Evolutionary conservation across 37 sponge, comb jelly and placozoan genomes (phyloP), one percentile per base, ranked within the genome.

Genomic region (Hexactinellida sp.): DNA sequence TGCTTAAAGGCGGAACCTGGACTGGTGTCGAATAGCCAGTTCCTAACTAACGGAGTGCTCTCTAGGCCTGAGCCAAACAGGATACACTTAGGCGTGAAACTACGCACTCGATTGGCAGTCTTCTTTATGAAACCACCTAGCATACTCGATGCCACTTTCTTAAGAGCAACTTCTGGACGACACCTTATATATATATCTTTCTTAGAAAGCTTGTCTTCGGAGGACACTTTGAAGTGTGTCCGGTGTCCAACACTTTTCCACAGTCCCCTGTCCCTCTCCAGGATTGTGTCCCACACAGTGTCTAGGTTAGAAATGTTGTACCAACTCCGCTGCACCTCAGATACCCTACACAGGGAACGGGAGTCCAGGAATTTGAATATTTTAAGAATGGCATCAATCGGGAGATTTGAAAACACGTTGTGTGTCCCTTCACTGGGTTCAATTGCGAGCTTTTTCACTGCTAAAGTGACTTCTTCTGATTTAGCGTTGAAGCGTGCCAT

Each of bases 321-420:
- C 76, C 76, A 63, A 28, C 76, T n/a, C 30, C 76, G 3, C 76
- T 63, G 21, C 34, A 63, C 76, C 30, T 63, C 76, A 21, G 76
- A 7, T 21, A 7, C 3, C 34, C 76, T 63, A 25, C 28, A 63
- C 76, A 63, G 13, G 19, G 76, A 25, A 32, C 21, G 3, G 21
- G 76, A 7, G 34, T 63, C 76, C 34, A 63, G 76, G 76, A 63
- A 63, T 63, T 7, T 63, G 76, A 63, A 63, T 63, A 63, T 63
- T 63, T n/a, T 63, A 5, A 63, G 21, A 3, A 63, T 63, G 3
- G 30, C 76, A n/a, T 63, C 30, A n/a, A 63, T 10, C 5, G 76
- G 76, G 3, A 63, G 76, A 1, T 63, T 7, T 63, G 76, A 63
- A 28, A 63, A 63, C 5, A 7, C 30, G 34, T 63, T 23, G 5